Evolutionary conservation across 2,888 invertebrate genomes (phyloP).

Genomic region (Nycteola revayana): DNA sequence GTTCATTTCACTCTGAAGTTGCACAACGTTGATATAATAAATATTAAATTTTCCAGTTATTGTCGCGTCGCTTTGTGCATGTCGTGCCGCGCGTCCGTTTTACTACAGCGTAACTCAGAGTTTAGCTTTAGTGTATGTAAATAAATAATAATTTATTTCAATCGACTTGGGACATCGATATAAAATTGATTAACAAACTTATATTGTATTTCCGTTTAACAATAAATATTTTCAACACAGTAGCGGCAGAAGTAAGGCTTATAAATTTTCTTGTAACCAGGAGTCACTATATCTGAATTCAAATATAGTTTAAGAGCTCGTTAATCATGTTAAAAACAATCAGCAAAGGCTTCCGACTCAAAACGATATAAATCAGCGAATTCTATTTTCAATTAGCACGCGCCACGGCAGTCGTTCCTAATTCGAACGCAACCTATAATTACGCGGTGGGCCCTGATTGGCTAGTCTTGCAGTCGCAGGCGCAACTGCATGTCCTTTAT

Average conservation of each 20-base stretch:
- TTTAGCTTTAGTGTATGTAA: too few species aligned
- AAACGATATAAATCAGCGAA: conserved; percentile 62
- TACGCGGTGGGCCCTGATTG: conserved; percentile 65
- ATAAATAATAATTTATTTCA: too few species aligned
- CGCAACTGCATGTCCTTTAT: conserved; percentile 48
- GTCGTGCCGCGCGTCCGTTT: too few species aligned
- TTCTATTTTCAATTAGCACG: conserved; percentile 73
- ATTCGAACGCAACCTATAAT: conserved; percentile 75
- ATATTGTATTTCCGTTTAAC: conserved; percentile 21
- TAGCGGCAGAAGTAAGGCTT: conserved; percentile 22
- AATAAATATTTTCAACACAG: conserved; percentile 23
- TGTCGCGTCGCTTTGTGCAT: too few species aligned
- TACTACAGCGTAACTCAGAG: too few species aligned
- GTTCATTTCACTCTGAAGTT: too few species aligned
- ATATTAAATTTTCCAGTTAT: too few species aligned
- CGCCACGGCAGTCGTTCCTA: conserved; percentile 66
- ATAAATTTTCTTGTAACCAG: conserved; percentile 30
- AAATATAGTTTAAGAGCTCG: conserved; percentile 37
- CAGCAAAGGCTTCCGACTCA: conserved; percentile 54
- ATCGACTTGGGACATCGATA: too few species aligned
- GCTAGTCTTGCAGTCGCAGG: conserved; percentile 43
- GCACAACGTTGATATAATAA: too few species aligned
- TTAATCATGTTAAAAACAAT: conserved; percentile 51
- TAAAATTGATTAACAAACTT: too few species aligned
- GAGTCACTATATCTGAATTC: conserved; percentile 28